phyloP scores from a whole-genome alignment of 1,140 invertebrate genomes.

The Cotesia glomerata region DNA sequence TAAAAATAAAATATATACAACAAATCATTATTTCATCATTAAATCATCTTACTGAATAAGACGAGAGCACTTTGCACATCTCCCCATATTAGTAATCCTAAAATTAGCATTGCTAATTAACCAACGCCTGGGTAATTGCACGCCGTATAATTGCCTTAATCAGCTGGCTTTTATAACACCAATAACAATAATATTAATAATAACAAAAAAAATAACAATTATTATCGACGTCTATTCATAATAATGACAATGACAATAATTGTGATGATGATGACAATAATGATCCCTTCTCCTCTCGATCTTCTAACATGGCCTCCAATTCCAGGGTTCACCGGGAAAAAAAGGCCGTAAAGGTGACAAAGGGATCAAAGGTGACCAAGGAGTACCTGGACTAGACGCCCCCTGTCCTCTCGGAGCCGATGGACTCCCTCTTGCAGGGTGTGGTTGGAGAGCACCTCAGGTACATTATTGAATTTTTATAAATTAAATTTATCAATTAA shows the following conservation, averaged over 20 bases:
- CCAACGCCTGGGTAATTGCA: slow-evolving; percentile 56
- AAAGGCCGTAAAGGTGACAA: slow-evolving; percentile 89
- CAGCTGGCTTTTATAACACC: background rate
- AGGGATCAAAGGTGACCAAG: slow-evolving; percentile 92
- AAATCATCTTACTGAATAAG: slow-evolving; percentile 5
- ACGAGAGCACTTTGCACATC: slow-evolving; percentile 34
- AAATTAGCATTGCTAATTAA: background rate
- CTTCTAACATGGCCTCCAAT: slow-evolving; percentile 5
- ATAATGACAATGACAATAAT: background rate
- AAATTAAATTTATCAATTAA: background rate
- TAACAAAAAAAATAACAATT: no score
- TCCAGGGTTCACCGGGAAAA: slow-evolving; percentile 84
- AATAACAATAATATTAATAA: no score
- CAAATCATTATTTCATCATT: no score
- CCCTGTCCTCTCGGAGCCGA: slow-evolving; percentile 94
- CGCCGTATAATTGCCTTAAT: slow-evolving; percentile 31
- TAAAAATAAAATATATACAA: no score
- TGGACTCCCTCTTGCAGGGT: slow-evolving; percentile 91
- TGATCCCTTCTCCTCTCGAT: no score
- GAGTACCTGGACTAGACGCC: slow-evolving; percentile 94
- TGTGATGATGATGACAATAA: background rate
- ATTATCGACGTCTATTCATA: no score
- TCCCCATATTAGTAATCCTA: slow-evolving; percentile 9
- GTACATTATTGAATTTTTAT: slow-evolving; percentile 56
- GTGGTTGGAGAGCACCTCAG: slow-evolving; percentile 90